phyloP scores from a whole-genome alignment of 2,113 vertebrate species.

The Hirundichthys speculiger region DNA sequence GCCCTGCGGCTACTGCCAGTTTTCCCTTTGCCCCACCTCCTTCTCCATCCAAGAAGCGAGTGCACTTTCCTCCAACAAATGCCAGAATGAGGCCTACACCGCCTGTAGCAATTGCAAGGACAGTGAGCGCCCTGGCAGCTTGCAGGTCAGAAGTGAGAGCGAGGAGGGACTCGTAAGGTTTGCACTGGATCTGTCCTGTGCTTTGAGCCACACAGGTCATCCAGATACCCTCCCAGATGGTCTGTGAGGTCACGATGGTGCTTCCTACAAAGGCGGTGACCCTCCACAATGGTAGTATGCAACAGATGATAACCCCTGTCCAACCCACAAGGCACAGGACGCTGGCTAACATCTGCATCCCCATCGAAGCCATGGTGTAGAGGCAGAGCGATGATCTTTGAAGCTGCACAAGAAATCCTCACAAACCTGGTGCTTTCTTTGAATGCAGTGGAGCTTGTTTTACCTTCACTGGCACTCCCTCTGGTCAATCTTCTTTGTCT shows the following conservation, averaged over 20 bases:
- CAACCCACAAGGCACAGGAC: constrained; percentile 88
- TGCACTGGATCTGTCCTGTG: constrained; percentile 92
- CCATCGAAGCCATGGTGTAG: constrained; percentile 85
- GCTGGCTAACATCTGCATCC: constrained; percentile 89
- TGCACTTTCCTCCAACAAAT: constrained; percentile 90
- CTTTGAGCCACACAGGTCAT: constrained; percentile 93
- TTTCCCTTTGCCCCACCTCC: constrained; percentile 75
- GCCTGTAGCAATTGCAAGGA: constrained; percentile 82
- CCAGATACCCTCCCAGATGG: constrained; percentile 95
- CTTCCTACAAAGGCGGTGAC: constrained; percentile 89
- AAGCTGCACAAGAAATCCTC: not conserved
- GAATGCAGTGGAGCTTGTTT: not conserved
- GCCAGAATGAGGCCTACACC: constrained; percentile 83
- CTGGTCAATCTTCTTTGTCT: constrained; percentile 3
- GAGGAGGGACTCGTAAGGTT: constrained; percentile 87
- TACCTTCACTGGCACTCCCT: not conserved
- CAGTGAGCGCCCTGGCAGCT: constrained; percentile 85
- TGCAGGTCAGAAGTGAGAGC: constrained; percentile 86
- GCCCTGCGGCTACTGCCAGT: constrained; percentile 81
- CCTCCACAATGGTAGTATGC: constrained; percentile 89
- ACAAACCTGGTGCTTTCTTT: constrained; percentile 1
- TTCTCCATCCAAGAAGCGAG: constrained; percentile 87
- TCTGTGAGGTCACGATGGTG: constrained; percentile 90
- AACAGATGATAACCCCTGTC: constrained; percentile 84
- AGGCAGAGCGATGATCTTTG: not conserved